Base-by-base conservation (phyloP, 2,113 vertebrate species). In the Ploceus nigricollis region DNA sequence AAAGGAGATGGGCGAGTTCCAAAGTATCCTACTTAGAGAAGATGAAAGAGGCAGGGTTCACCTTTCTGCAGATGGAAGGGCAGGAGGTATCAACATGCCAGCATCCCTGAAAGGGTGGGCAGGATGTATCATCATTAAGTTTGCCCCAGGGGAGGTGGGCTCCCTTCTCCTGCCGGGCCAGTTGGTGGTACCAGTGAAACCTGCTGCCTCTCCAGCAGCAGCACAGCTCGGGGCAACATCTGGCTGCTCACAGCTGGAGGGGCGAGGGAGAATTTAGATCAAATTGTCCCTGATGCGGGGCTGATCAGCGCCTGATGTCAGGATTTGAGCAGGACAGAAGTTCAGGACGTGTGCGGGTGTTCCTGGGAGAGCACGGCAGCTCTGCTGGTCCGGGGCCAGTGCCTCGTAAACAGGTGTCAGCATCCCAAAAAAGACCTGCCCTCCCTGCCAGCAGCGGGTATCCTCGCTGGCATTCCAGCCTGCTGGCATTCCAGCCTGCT, bases 331-430 rank as follows among this genome's bases (percentile, higher is more conserved):
- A 24, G 89, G 75, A 15, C 76, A 37, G 4, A 58, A 82, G 65
- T 22, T 69, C 31, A 27, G 84, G 73, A 40, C 5, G 2, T 2
- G 51, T 11, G 31, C 0, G 16, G 90, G n/a, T 0, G 10, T 71
- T 89, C 76, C 56, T 86, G 16, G 69, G 87, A 82, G 61, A 79
- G 48, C 57, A 0, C 33, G 14, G 75, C 0, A 0, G 48, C 70
- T 79, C 75, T 76, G 1, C 12, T 94, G 96, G 84, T 15, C 45
- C 31, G 13, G 2, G 31, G 93, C 96, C 95, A 94, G 57, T 0
- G 42, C 89, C 91, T 95, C 33, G 31, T 93, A 89, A 96, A 91
- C 93, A 96, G 96, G 94, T 97, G 94, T 82, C 91, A 58, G 81
- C 3, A 6, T 89, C 94, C 91, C 91, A 80, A 86, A 97, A 97